Evolutionary conservation across 2,113 vertebrate species (phyloP), one percentile per base, ranked within the genome.

Genomic region (Dasyprocta punctata): DNA sequence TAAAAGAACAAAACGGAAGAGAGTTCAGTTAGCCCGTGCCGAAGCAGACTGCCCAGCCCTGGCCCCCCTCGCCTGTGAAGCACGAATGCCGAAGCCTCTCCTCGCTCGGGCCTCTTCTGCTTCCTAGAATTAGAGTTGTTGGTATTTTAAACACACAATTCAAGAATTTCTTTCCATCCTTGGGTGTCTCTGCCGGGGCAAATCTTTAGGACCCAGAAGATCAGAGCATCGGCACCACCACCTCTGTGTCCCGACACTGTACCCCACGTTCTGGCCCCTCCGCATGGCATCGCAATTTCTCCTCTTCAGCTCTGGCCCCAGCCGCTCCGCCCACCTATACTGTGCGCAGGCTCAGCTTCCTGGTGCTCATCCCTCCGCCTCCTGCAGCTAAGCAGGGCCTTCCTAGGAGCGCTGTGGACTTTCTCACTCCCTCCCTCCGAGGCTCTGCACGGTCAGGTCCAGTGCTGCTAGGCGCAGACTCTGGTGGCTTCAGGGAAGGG

Each of bases 201-300:
- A 93, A 58, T 38, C 6, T 36, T 67, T 22, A 81, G 69, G 7
- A 58, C 22, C 38, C 20, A 78, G n/a, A 87, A 69, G 61, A 63
- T 24, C 2, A n/a, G 30, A 81, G 52, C 91, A 67, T 1, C 58
- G 9, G 11, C 60, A 38, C 1, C 10, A 83, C 26, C 33, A 49
- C 3, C 9, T n/a, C 9, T 80, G 5, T 61, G 1, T 13, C 16
- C 2, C 0, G 26, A 90, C 54, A 17, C n/a, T 81, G 26, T 75
- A 0, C 52, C 8, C 1, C 44, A 1, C 13, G 8, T 19, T 1
- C 67, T 71, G 9, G 1, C 3, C 4, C 6, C n/a, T n/a, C n/a
- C n/a, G n/a, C n/a, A 9, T 4, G 7, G 17, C 36, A 56, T 71
- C 56, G 30, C 22, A 49, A 16, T 65, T 12, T 5, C 47, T 19